Evolutionary conservation across 1,140 invertebrate species (phyloP).

Genomic region (Plutomurus gul): DNA sequence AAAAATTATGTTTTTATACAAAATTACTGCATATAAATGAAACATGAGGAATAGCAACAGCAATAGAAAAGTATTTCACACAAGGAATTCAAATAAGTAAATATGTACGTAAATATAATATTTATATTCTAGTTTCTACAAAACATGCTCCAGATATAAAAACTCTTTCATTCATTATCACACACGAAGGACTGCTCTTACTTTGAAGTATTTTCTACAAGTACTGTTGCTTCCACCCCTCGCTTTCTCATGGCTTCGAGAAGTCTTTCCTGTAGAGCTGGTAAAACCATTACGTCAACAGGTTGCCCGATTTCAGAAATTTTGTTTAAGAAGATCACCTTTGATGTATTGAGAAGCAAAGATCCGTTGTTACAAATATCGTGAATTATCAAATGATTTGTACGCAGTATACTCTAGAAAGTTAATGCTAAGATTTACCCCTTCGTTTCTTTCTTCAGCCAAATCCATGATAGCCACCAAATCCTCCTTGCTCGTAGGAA

Average conservation of each 20-base stretch:
- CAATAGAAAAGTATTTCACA: too few species aligned
- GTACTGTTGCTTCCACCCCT: conserved; percentile 2
- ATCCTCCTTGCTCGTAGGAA: neutral
- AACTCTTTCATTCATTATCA: too few species aligned
- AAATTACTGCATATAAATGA: too few species aligned
- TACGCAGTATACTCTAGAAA: too few species aligned
- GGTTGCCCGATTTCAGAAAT: neutral
- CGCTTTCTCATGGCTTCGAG: neutral
- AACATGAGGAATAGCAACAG: too few species aligned
- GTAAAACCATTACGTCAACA: neutral
- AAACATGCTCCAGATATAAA: too few species aligned
- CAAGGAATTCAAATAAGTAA: too few species aligned
- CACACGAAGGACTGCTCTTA: too few species aligned
- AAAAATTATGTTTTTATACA: too few species aligned
- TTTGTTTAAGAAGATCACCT: neutral
- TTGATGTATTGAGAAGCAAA: neutral
- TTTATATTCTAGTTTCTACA: too few species aligned
- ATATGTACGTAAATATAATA: too few species aligned
- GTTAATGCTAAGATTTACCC: too few species aligned
- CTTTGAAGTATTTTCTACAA: conserved; percentile 10
- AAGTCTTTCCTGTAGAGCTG: neutral
- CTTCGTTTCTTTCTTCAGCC: neutral
- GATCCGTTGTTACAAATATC: neutral
- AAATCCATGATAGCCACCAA: neutral
- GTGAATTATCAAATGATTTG: neutral